Evolutionary conservation across 2,797 vertebrate species (phyloP).

Genomic region (Rhincodon typus): DNA sequence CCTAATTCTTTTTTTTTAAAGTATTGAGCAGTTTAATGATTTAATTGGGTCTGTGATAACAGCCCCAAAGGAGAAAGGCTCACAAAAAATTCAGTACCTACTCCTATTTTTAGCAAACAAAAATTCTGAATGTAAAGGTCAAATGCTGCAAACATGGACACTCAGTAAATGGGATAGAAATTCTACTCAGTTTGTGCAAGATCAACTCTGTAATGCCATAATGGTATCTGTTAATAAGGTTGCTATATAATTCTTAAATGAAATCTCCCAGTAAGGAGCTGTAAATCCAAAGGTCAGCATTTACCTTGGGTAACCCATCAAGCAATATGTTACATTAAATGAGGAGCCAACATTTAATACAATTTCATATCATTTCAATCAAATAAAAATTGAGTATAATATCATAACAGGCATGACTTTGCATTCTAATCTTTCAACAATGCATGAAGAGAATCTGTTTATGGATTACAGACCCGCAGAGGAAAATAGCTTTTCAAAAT

Average conservation of each 20-base stretch:
- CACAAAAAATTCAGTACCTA: no score
- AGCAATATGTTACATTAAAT: neutral
- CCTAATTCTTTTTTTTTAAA: neutral
- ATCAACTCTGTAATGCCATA: slow-evolving; percentile 24
- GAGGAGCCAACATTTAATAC: neutral
- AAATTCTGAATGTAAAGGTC: neutral
- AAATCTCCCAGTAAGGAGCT: slow-evolving; percentile 3
- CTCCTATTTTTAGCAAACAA: neutral
- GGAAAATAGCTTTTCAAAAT: slow-evolving; percentile 18
- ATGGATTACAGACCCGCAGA: no score
- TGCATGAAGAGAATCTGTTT: neutral
- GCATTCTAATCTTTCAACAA: slow-evolving; percentile 12
- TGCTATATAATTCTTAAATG: neutral
- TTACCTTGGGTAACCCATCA: slow-evolving; percentile 25
- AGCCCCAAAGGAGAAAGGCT: no score
- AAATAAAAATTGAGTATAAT: slow-evolving; percentile 16
- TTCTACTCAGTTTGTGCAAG: neutral
- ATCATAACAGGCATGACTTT: slow-evolving; percentile 25
- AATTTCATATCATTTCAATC: slow-evolving; percentile 19
- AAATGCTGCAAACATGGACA: neutral
- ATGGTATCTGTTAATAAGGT: slow-evolving; percentile 18
- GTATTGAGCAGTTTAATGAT: neutral
- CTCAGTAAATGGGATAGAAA: neutral
- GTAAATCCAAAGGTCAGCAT: slow-evolving; percentile 30
- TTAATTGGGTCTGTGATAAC: neutral